Percentiles rank a stretch among this genome's conserved stretches.
Evolutionary conservation across 2,113 vertebrate genomes (phyloP).

Genomic region (Lepidothrix coronata): DNA sequence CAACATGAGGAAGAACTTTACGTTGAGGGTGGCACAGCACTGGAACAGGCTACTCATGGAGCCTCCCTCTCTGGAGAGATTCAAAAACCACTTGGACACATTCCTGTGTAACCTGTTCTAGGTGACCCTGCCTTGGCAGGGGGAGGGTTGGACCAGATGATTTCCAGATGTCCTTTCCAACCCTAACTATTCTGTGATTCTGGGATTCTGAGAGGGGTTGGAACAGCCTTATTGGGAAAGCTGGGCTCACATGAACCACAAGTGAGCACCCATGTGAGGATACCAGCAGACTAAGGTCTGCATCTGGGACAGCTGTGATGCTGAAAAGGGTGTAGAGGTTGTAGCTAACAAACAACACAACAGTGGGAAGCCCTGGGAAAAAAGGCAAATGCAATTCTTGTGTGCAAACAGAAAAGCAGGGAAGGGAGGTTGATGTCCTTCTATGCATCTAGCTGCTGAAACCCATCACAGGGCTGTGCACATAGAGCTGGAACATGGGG

Average conservation of each 20-base stretch:
- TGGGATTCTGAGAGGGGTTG: not conserved
- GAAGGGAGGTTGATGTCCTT: not conserved
- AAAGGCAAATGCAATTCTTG: not conserved
- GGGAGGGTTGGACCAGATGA: not conserved
- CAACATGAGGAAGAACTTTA: not conserved
- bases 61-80: not conserved
- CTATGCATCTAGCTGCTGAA: not conserved
- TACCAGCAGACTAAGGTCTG: not conserved
- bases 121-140: not conserved
- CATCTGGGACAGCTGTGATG: rapidly evolving
- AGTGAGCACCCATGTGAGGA: rapidly evolving
- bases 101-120: not conserved
- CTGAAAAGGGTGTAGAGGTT: not conserved
- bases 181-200: not conserved
- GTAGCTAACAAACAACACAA: not conserved
- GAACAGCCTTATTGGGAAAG: not conserved
- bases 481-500: rapidly evolving
- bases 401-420: not conserved
- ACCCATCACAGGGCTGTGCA: not conserved
- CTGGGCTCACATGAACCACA: not conserved
- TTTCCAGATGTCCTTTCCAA: not conserved
- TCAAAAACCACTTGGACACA: not conserved
- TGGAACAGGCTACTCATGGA: not conserved
- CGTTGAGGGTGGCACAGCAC: not conserved
- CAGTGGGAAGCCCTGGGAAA: not conserved